Percentiles rank a stretch among this genome's conserved stretches.
phyloP scores from a whole-genome alignment of 92 coral and sea anemone genomes.

The Palythoa grandis region DNA sequence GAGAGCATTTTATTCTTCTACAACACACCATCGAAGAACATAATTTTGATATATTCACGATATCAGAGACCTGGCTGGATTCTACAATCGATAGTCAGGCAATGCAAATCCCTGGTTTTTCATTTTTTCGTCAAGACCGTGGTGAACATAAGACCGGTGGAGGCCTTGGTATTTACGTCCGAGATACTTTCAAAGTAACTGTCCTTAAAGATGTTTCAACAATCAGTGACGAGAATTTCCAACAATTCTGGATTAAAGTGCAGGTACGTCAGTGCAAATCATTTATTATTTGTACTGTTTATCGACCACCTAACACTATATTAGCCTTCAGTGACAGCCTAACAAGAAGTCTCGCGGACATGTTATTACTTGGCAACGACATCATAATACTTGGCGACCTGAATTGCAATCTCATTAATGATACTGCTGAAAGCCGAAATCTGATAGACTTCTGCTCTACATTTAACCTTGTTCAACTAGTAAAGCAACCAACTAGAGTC shows the following conservation, averaged over 20 bases:
- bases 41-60: not conserved
- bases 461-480: not conserved
- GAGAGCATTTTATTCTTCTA: not conserved
- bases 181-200: conserved; percentile 8
- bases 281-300: not conserved
- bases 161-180: conserved; percentile 55
- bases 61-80: conserved; percentile 6
- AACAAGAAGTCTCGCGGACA: conserved; percentile 8
- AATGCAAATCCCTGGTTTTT: conserved; percentile 58
- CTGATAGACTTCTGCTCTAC: not conserved
- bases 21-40: not conserved
- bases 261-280: not conserved
- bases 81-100: conserved; percentile 23
- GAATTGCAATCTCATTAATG: not conserved
- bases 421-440: not conserved
- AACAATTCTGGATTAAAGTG: not conserved
- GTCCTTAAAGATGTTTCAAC: not conserved
- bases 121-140: conserved; percentile 59
- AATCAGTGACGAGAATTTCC: not conserved
- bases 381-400: not conserved
- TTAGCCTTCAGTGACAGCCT: conserved; percentile 50
- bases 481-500: not conserved
- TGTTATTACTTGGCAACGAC: conserved; percentile 1
- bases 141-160: conserved; percentile 63
- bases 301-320: conserved; percentile 46